phyloP scores from a whole-genome alignment of 1,140 invertebrate species.

The Leptinotarsa texana region DNA sequence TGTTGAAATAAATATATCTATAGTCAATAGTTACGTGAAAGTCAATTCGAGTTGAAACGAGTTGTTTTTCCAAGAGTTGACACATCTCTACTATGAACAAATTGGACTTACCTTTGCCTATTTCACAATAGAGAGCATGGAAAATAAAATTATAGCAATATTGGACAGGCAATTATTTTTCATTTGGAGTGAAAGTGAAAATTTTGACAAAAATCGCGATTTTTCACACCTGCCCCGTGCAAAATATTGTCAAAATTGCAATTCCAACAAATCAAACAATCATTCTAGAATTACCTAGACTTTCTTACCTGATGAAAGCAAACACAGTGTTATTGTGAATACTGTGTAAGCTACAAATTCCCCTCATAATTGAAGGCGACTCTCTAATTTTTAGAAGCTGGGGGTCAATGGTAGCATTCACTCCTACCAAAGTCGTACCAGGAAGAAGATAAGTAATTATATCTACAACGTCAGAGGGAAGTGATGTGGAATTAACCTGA shows the following conservation, averaged over 20 bases:
- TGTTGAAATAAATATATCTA: no score
- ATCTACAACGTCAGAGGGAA: conserved; percentile 59
- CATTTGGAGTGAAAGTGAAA: conserved; percentile 21
- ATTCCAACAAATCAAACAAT: conserved; percentile 14
- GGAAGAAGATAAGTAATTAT: conserved; percentile 72
- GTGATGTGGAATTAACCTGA: conserved; percentile 35
- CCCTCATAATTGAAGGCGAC: conserved; percentile 62
- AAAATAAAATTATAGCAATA: conserved; percentile 7
- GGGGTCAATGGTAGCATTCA: conserved; percentile 58
- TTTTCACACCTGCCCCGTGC: conserved; percentile 15
- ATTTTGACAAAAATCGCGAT: neutral
- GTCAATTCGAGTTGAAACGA: no score
- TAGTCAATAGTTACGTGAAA: no score
- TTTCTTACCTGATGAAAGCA: conserved; percentile 65
- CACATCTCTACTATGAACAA: neutral
- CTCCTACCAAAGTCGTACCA: conserved; percentile 70
- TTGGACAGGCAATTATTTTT: no score
- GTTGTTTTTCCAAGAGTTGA: no score
- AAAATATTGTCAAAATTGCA: conserved; percentile 18
- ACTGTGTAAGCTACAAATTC: conserved; percentile 56
- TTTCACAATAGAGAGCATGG: conserved; percentile 18
- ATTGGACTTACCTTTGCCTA: conserved; percentile 29
- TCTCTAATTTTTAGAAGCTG: conserved; percentile 56
- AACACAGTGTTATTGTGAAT: conserved; percentile 62
- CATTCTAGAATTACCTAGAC: conserved; percentile 26